Evolutionary conservation across 2,113 vertebrate genomes (phyloP), one percentile per base, ranked within the genome.

Genomic region (Xenopus borealis): DNA sequence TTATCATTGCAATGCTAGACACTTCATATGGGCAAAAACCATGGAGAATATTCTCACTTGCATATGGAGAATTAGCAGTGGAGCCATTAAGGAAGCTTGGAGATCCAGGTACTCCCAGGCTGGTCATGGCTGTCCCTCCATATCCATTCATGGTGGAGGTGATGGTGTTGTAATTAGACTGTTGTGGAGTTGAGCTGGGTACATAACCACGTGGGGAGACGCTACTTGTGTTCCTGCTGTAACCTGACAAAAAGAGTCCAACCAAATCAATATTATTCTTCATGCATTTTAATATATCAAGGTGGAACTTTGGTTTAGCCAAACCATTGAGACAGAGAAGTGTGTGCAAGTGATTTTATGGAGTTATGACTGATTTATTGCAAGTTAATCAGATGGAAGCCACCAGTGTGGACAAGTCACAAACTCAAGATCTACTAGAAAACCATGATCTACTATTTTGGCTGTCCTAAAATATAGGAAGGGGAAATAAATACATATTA

Each of bases 41-140:
- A 50, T 50, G 14, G 3, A 50, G 47, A 12, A 13, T 61, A 8
- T 13, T 93, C 96, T 96, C 88, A 98, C 96, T 97, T 88, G 96
- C 94, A 33, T 98, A 98, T 72, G 96, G 95, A 3, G 96, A 97
- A 85, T 94, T 96, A 86, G 94, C 93, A 0, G 94, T 88, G 82
- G 95, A 95, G 72, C 96, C 95, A 12, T 94, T 98, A 82, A 98
- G 96, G 89, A 98, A 98, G 84, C 94, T 93, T 23, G 96, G 96
- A 14, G 96, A 98, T 1, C 92, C 94, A 0, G 96, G 94, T 3
- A 97, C 95, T 0, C 95, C 95, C 47, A 98, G 93, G 69, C 96
- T 91, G 67, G 93, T 90, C 93, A 97, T 94, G 20, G 90, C 89
- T 0, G 90, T 82, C 0, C 91, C 86, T 0, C 92, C 92, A 30